Evolutionary conservation across 2,888 invertebrate genomes (phyloP).

Genomic region (Dasypolia templi): DNA sequence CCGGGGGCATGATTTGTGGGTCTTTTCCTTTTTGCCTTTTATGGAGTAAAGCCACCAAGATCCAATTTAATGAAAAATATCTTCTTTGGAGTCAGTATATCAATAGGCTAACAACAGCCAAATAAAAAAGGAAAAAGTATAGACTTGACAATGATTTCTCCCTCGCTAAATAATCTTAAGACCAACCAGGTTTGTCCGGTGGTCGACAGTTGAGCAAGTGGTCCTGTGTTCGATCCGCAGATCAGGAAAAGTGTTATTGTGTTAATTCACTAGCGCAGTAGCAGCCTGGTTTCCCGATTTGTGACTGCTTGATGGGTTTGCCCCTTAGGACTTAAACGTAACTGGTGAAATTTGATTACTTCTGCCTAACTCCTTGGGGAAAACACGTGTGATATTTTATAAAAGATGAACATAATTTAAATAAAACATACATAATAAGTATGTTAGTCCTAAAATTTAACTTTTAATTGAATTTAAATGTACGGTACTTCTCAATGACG

Average conservation of each 20-base stretch:
- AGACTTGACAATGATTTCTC: background rate
- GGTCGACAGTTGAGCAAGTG: background rate
- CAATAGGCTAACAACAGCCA: background rate
- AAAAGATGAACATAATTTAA: background rate
- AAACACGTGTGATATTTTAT: background rate
- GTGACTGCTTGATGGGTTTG: background rate
- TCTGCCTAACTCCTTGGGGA: background rate
- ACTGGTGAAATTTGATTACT: background rate
- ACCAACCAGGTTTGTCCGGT: too few relatives aligned
- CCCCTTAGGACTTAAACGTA: background rate
- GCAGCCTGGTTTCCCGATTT: background rate
- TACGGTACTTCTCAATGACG: conserved; percentile 22
- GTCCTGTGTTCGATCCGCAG: background rate
- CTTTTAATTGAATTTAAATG: conserved; percentile 40
- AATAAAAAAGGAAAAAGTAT: background rate
- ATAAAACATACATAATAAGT: background rate
- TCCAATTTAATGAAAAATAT: conserved; percentile 42
- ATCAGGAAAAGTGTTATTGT: background rate
- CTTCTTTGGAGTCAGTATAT: background rate
- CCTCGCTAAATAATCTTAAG: too few relatives aligned
- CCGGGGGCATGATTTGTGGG: conserved; percentile 49
- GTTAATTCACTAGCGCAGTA: background rate
- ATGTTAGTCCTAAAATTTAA: too few relatives aligned
- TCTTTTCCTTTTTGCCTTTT: conserved; percentile 45
- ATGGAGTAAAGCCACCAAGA: conserved; percentile 23